These are phyloP conservation scores for Dryadula phaetusa DNA, from an alignment of 2,888 invertebrate genomes.

Conservation along the genomic window DNA sequence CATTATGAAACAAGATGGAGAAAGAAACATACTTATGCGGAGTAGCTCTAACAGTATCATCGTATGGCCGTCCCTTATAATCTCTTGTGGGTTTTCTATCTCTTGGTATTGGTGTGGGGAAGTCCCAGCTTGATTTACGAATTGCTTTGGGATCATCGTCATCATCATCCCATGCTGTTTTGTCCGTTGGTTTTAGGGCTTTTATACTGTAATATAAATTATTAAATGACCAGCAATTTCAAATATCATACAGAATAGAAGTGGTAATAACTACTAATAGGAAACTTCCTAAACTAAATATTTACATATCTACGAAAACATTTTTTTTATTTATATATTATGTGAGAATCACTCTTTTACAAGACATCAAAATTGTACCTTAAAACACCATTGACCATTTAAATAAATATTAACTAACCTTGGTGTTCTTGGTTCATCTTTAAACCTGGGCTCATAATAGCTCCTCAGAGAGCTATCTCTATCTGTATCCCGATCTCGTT, in stretches of 20 bases:
- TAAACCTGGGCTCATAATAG: slow-evolving; percentile 86
- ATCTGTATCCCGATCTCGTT: slow-evolving; percentile 61
- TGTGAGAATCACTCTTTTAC: no score
- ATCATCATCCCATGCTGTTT: slow-evolving; percentile 90
- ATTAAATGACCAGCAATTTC: no score
- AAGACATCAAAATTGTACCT: no score
- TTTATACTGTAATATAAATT: slow-evolving; percentile 63
- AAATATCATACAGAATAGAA: no score
- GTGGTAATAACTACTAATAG: no score
- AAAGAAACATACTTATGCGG: slow-evolving; percentile 88
- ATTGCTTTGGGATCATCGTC: slow-evolving; percentile 88
- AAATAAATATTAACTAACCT: slow-evolving; percentile 62
- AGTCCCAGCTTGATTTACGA: slow-evolving; percentile 95
- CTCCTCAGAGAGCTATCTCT: slow-evolving; percentile 78
- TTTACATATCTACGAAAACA: no score
- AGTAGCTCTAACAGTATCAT: slow-evolving; percentile 92
- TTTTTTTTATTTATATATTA: no score
- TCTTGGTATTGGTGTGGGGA: slow-evolving; percentile 91
- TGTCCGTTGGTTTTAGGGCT: slow-evolving; percentile 84
- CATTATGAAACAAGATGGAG: no score
- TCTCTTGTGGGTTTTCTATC: slow-evolving; percentile 71
- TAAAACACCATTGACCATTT: no score
- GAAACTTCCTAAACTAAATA: no score
- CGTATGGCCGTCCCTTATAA: slow-evolving; percentile 77
- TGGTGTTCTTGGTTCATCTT: slow-evolving; percentile 95